Percentiles rank a stretch among this genome's conserved stretches.
Evolutionary conservation across 2,888 invertebrate species (phyloP).

Genomic region (Rhingia campestris): DNA sequence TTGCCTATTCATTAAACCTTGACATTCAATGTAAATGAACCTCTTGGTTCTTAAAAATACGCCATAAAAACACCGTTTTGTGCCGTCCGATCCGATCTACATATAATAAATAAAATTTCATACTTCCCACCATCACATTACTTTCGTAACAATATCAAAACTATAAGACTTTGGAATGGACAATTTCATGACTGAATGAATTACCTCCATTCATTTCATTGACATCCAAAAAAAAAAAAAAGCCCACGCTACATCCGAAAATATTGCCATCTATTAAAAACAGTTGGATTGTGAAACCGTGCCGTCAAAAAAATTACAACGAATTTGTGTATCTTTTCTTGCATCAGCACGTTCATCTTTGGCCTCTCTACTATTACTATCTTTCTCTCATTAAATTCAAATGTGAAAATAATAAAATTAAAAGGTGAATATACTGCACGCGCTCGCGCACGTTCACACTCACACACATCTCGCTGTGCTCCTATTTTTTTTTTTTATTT

Average conservation of each 20-base stretch:
- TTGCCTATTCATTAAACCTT: no score
- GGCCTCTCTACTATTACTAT: conserved; percentile 19
- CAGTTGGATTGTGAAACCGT: conserved; percentile 32
- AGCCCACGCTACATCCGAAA: background rate
- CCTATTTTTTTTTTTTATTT: conserved; percentile 48
- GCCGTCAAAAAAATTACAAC: conserved; percentile 22
- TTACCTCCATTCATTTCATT: background rate
- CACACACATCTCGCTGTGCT: conserved; percentile 15
- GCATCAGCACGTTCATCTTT: conserved; percentile 41
- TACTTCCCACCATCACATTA: no score
- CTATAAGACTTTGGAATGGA: no score
- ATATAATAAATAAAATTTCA: no score
- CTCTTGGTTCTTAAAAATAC: no score
- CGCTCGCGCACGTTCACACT: background rate
- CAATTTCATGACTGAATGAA: background rate
- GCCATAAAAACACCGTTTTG: no score
- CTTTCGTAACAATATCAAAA: no score
- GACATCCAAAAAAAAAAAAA: background rate
- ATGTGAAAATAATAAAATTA: conserved; percentile 68
- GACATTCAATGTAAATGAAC: no score
- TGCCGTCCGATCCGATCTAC: no score
- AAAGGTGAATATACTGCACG: conserved; percentile 58
- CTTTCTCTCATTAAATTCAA: conserved; percentile 62
- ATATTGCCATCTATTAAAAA: background rate
- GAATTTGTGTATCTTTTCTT: conserved; percentile 23